Base-by-base conservation (phyloP, 1,140 invertebrate species). In the Lordiphosa mommai region DNA sequence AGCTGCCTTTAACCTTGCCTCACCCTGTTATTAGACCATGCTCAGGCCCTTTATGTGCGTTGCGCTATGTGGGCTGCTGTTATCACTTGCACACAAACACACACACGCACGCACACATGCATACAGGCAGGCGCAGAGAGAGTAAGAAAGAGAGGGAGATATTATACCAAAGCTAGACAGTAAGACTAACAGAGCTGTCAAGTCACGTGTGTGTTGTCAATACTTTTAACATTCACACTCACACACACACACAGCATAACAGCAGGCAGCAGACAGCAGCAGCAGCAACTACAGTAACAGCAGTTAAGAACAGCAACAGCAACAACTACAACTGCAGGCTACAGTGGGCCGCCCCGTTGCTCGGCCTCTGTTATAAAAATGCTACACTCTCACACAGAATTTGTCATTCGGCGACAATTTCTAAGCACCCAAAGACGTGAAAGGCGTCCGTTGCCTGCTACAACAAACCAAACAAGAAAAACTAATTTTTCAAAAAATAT, bases 331-430 rank as follows among this genome's bases (percentile, higher is more conserved):
- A 14, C 30, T 6, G 33, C 32, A 20, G 12, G 23, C 17, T 48
- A 34, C 46, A 48, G 46, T 48, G 46, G 46, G 44, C 44, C 38
- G 44, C 38, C 36, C 6, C 40, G 40, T 27, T 27, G 13, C 36
- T 37, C 36, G 36, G 36, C 36, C 36, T 36, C 32, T 48, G 32
- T 48, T 48, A 48, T 48, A 48, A 48, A 48, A 48, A 48, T 48
- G 30, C 46, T 14, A 48, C 32, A 33, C 46, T 34, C 46, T 16
- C 46, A 34, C 46, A 48, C 10, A 36, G 46, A 48, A 36, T 48
- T 48, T 48, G 46, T 48, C 46, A 48, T 74, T 80, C 76, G 61
- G 52, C 69, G 53, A 80, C 70, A 73, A 74, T 79, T 79, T 79
- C 59, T 79, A 74, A 73, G 34, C 46, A 48, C 46, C 30, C 16